Percentiles rank a stretch among this genome's conserved stretches.
Evolutionary conservation across 37 sponge, comb jelly and placozoan genomes (phyloP).

Genomic region (Mnemiopsis leidyi): DNA sequence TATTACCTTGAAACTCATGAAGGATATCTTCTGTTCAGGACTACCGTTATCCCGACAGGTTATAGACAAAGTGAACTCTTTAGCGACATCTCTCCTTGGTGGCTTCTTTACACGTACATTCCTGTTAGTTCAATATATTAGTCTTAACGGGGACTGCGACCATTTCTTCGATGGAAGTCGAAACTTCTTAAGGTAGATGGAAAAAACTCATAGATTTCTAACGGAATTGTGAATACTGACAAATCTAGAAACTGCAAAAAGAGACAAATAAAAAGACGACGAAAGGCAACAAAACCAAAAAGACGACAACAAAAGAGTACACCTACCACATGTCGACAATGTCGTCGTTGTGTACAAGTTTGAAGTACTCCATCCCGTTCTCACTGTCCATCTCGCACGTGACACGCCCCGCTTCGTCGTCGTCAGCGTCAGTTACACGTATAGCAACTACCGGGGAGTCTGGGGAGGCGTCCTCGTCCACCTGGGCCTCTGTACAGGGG

Average conservation of each 20-base stretch:
- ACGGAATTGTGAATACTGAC: too few relatives aligned
- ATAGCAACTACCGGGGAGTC: constrained; percentile 2
- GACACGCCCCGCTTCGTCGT: constrained; percentile 29
- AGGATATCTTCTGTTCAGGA: constrained; percentile 27
- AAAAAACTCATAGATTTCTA: too few relatives aligned
- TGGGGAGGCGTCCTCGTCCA: constrained; percentile 3
- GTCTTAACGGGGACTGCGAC: too few relatives aligned
- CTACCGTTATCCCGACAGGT: constrained; percentile 8
- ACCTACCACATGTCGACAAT: neutral
- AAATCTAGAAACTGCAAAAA: too few relatives aligned
- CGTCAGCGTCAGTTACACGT: constrained; percentile 33
- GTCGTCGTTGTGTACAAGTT: neutral
- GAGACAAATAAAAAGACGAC: neutral
- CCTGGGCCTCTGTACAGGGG: constrained; percentile 13
- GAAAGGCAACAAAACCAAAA: neutral
- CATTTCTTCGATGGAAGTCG: too few relatives aligned
- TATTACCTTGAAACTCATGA: constrained; percentile 20
- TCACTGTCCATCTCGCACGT: constrained; percentile 53
- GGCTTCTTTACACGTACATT: constrained; percentile 4
- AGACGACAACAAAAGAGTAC: neutral
- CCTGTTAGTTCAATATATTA: too few relatives aligned
- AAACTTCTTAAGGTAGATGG: too few relatives aligned
- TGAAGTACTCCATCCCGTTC: constrained; percentile 48
- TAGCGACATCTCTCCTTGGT: neutral
- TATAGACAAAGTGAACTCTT: constrained; percentile 47